Evolutionary conservation across 2,888 invertebrate species (phyloP).

Genomic region (Charanyca ferruginea): DNA sequence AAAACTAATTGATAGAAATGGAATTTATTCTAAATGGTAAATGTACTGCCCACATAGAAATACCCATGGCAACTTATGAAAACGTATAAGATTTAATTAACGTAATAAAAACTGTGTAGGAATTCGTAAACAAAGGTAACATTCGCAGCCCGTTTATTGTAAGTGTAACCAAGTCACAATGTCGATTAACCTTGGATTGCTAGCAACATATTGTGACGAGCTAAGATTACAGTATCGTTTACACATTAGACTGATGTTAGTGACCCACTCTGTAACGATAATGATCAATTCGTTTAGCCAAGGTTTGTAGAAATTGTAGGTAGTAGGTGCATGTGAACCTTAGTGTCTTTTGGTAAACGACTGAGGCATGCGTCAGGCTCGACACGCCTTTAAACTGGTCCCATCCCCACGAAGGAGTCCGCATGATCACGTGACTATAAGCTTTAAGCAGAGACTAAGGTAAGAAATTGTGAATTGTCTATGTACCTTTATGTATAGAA

Average conservation of each 20-base stretch:
- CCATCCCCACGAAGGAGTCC: slow-evolving; percentile 68
- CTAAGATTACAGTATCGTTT: slow-evolving; percentile 28
- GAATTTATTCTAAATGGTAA: slow-evolving; percentile 37
- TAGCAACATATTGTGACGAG: slow-evolving; percentile 26
- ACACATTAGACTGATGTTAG: slow-evolving; percentile 33
- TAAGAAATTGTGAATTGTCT: slow-evolving; percentile 74
- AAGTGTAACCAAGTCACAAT: slow-evolving; percentile 26
- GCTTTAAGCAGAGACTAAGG: slow-evolving; percentile 84
- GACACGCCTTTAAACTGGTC: slow-evolving; percentile 75
- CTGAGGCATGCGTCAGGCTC: slow-evolving; percentile 65
- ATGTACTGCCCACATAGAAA: slow-evolving; percentile 25
- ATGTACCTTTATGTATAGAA: slow-evolving; percentile 75
- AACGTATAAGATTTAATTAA: slow-evolving; percentile 17
- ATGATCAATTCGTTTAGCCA: slow-evolving; percentile 9
- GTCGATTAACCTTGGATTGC: slow-evolving; percentile 32
- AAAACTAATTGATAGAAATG: slow-evolving; percentile 27
- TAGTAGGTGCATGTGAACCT: slow-evolving; percentile 57
- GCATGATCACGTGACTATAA: slow-evolving; percentile 73
- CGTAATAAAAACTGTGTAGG: background rate
- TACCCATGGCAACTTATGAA: slow-evolving; percentile 16
- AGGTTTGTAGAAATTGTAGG: slow-evolving; percentile 42
- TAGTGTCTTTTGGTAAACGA: slow-evolving; percentile 50
- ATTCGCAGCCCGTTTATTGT: slow-evolving; percentile 2
- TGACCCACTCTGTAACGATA: slow-evolving; percentile 10
- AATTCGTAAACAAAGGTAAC: slow-evolving; percentile 19